These are phyloP conservation scores for Morinoia aosen DNA, from an alignment of 2,888 invertebrate genomes.

Conservation along the genomic window DNA sequence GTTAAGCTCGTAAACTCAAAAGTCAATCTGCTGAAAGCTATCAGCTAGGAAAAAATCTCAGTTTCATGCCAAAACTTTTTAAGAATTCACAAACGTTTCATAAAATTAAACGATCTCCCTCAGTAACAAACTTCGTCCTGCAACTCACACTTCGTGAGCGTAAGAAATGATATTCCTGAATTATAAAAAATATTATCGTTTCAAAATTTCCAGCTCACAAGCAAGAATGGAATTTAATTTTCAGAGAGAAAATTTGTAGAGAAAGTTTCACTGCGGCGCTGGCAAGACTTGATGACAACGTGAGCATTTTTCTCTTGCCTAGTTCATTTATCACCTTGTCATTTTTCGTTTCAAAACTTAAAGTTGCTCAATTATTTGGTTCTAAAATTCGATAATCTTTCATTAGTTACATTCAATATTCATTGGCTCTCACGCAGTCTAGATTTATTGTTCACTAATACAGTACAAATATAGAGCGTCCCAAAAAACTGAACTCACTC, in stretches of 20 bases:
- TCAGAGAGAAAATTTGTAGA: background rate
- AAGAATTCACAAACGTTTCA: background rate
- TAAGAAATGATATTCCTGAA: background rate
- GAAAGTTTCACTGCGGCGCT: background rate
- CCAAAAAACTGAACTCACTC: no score
- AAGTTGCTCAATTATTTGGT: no score
- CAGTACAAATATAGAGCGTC: no score
- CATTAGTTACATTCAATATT: no score
- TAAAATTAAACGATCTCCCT: background rate
- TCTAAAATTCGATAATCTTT: no score
- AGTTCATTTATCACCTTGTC: no score
- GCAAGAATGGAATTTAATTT: background rate
- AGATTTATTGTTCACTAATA: no score
- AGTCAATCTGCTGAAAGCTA: background rate
- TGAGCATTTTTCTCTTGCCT: no score
- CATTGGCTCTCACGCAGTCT: no score
- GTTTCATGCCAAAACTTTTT: background rate
- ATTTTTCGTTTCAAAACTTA: no score
- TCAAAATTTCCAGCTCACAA: background rate
- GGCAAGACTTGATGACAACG: no score
- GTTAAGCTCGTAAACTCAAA: background rate
- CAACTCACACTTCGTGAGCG: background rate
- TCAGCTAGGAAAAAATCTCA: background rate
- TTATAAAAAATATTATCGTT: background rate
- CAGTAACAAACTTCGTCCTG: background rate